phyloP scores from a whole-genome alignment of 2,113 vertebrate species.

The Trogon surrucura region DNA sequence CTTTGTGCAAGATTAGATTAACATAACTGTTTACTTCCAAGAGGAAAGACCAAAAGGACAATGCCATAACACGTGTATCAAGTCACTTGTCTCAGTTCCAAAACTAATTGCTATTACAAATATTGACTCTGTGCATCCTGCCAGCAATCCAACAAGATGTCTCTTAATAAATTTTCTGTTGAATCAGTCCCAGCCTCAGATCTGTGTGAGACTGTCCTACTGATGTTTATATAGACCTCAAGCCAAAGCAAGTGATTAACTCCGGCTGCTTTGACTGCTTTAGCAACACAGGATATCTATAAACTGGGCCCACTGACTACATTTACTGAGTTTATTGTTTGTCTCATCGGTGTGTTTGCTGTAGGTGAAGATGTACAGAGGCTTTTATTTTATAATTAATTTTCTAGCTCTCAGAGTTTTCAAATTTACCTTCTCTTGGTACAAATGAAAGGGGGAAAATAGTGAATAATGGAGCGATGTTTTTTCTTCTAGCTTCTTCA shows the following conservation, averaged over 20 bases:
- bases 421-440: neutral
- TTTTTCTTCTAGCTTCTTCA: neutral
- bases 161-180: neutral
- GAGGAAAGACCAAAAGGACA: conserved; percentile 24
- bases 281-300: neutral
- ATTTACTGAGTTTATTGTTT: neutral
- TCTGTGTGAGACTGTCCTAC: neutral
- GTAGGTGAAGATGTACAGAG: neutral
- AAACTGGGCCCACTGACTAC: neutral
- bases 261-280: conserved; percentile 12
- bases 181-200: conserved; percentile 35
- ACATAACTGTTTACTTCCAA: conserved; percentile 47
- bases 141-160: neutral
- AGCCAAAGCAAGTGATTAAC: conserved; percentile 34
- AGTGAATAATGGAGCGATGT: neutral
- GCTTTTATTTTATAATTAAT: neutral
- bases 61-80: neutral
- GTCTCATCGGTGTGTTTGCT: neutral
- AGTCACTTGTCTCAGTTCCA: conserved; percentile 28
- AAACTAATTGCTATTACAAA: conserved; percentile 56
- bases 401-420: neutral
- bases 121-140: conserved; percentile 33
- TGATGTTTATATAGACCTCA: conserved; percentile 40
- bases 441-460: neutral
- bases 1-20: conserved; percentile 46